phyloP scores from a whole-genome alignment of 1,140 invertebrate species.

The Lethrus apterus region DNA sequence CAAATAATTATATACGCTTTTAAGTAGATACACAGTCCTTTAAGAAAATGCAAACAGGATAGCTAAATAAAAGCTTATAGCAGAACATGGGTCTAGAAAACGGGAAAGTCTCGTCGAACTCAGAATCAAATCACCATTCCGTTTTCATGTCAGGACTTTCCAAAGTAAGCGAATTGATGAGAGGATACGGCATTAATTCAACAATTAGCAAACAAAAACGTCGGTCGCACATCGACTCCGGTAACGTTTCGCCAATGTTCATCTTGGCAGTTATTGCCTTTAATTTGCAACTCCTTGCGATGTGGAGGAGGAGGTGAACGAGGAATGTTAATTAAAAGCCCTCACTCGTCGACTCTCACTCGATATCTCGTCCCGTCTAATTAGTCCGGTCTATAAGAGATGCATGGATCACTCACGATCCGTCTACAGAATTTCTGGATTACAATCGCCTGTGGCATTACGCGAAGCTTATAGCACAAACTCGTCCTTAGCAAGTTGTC shows the following conservation, averaged over 20 bases:
- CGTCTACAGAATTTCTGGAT: no score
- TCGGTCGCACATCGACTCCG: conserved; percentile 23
- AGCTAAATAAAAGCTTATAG: no score
- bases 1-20: no score
- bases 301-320: conserved; percentile 28
- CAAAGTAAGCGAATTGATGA: conserved; percentile 26
- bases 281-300: conserved; percentile 37
- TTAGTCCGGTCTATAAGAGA: conserved; percentile 37
- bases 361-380: conserved; percentile 37
- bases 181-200: conserved; percentile 37
- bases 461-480: no score
- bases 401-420: no score
- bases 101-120: no score
- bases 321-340: conserved; percentile 45
- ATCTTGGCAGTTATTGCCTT: conserved; percentile 39
- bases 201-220: conserved; percentile 41
- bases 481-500: no score
- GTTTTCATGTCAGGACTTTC: neutral
- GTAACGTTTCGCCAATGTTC: conserved; percentile 30
- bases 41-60: no score
- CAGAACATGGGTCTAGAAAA: no score
- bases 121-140: conserved; percentile 14
- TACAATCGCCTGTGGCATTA: no score
- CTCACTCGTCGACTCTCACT: conserved; percentile 24
- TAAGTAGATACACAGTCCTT: no score